Percentiles rank a stretch among this genome's conserved stretches.
These are phyloP conservation scores for Girardia tigrina DNA, from an alignment of 2,888 invertebrate genomes.

Conservation along the genomic window DNA sequence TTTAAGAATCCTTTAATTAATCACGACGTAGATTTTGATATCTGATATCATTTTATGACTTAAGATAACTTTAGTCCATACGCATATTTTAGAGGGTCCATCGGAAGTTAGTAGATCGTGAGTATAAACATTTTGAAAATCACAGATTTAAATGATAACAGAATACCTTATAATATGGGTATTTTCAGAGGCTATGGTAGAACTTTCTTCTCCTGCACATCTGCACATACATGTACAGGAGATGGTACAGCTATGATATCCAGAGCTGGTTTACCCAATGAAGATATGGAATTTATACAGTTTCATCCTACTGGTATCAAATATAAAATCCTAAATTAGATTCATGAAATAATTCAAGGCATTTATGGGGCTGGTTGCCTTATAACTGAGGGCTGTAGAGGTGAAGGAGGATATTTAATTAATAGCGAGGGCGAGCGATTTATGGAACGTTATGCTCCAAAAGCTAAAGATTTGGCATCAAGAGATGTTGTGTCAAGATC, in stretches of 20 bases:
- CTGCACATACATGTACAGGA: conserved; percentile 86
- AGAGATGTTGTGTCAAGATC: conserved; percentile 91
- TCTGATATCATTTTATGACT: too few species aligned
- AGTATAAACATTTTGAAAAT: too few species aligned
- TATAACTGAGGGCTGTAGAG: conserved; percentile 87
- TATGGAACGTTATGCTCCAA: conserved; percentile 95
- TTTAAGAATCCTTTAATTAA: too few species aligned
- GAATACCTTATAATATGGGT: too few species aligned
- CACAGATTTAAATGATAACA: too few species aligned
- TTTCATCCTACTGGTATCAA: conserved; percentile 77
- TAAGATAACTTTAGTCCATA: too few species aligned
- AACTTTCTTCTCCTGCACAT: conserved; percentile 92
- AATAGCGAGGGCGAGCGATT: conserved; percentile 92
- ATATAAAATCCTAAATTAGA: conserved; percentile 33
- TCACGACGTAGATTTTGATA: too few species aligned
- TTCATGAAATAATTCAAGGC: conserved; percentile 57
- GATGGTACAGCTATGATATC: conserved; percentile 90
- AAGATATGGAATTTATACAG: conserved; percentile 96
- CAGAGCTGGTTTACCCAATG: conserved; percentile 76
- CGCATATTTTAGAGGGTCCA: too few species aligned
- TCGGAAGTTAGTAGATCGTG: too few species aligned
- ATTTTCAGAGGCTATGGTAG: conserved; percentile 56
- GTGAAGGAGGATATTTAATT: conserved; percentile 87
- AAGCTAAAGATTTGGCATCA: conserved; percentile 94
- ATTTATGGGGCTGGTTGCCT: conserved; percentile 96